Evolutionary conservation across 2,888 invertebrate genomes (phyloP), one percentile per base, ranked within the genome.

Genomic region (Zele albiditarsus): DNA sequence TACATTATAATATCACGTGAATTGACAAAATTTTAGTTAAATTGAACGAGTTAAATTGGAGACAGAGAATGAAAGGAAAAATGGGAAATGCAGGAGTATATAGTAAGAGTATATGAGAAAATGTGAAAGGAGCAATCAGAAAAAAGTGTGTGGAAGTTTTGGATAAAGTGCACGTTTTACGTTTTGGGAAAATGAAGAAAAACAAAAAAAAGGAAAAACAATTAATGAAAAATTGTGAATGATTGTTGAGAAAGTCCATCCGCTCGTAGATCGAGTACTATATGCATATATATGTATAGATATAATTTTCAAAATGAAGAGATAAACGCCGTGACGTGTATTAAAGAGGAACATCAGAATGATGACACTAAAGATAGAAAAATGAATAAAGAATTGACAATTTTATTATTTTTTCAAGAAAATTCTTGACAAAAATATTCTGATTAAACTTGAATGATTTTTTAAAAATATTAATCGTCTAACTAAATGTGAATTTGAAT

Each of bases 11-110:
- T 63, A n/a, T 27, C 46, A 31, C 33, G 46, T 49, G 14, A 63
- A 63, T 28, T 62, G 49, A 28, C 28, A 42, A 60, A 49, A 71
- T 63, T 71, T 28, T 8, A 31, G 28, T 62, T 27, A 63, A 63
- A 63, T 71, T 71, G 71, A 63, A 63, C 25, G 23, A 57, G 23
- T 53, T 57, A 4, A 57, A 46, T 46, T 46, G 46, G 46, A 46
- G 46, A 46, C n/a, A 14, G n/a, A n/a, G 4, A 46, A 46, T 46
- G 31, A 57, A 33, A 20, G 31, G 10, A 33, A 46, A 23, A 49
- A 69, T 28, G 49, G 49, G 20, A 42, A 42, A 46, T 14, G 20
- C 14, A 46, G 31, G 2, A 23, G 20, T 20, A 49, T 23, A n/a
- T 46, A 46, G 53, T 23, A 20, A n/a, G n/a, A 53, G 53, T 53